A percentile compares a stretch with the other conserved stretches of the same genome.
These are phyloP conservation scores for Struthidea cinerea DNA, from an alignment of 2,113 vertebrate species.

Conservation along the genomic window DNA sequence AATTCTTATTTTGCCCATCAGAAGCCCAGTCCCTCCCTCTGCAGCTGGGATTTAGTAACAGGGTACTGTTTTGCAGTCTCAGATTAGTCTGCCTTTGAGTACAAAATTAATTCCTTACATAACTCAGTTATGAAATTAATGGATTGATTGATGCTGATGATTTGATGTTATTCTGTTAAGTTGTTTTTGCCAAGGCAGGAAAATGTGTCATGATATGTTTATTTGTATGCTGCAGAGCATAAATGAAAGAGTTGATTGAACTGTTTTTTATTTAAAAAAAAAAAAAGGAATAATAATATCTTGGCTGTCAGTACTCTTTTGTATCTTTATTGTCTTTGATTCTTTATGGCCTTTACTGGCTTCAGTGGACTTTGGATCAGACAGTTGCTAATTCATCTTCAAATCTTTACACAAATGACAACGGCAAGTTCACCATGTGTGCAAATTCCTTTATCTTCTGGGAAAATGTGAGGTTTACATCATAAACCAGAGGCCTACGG, in stretches of 20 bases:
- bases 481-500: background rate
- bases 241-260: background rate
- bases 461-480: background rate
- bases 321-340: constrained; percentile 1
- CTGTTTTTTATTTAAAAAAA: background rate
- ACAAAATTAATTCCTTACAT: background rate
- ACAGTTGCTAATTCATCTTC: constrained; percentile 1
- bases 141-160: background rate
- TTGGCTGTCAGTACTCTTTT: background rate
- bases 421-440: background rate
- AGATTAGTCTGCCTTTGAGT: background rate
- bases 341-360: background rate
- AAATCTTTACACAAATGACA: background rate
- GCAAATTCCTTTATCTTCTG: background rate
- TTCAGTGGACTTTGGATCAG: background rate
- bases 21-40: background rate
- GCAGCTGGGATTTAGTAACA: constrained; percentile 7
- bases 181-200: background rate
- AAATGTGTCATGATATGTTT: background rate
- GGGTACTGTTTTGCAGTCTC: background rate
- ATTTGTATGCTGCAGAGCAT: background rate
- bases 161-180: background rate
- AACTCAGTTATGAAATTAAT: background rate
- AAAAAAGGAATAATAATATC: background rate
- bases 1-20: background rate